phyloP scores from a whole-genome alignment of 2,113 vertebrate genomes.

The Agapornis roseicollis region DNA sequence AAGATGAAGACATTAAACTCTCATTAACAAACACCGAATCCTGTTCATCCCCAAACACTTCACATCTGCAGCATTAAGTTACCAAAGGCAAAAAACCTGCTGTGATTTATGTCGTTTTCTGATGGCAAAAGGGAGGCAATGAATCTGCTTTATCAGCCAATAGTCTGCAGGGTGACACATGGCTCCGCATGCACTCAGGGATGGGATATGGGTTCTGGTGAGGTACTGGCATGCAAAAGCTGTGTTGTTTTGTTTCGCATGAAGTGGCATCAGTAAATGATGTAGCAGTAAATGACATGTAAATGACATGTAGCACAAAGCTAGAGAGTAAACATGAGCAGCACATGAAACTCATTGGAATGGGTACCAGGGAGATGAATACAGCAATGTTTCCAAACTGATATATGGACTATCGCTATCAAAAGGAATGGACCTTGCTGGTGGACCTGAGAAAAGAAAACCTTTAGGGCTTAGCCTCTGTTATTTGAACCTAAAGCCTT shows the following conservation, averaged over 20 bases:
- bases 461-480: neutral
- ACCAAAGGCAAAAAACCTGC: neutral
- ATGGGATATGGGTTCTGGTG: neutral
- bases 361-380: neutral
- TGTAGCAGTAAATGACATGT: too few species aligned
- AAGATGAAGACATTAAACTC: constrained; percentile 73
- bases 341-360: accelerated
- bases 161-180: neutral
- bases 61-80: constrained; percentile 43
- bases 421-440: neutral
- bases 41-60: constrained; percentile 33
- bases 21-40: constrained; percentile 59
- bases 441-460: neutral
- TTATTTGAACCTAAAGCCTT: neutral
- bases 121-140: neutral
- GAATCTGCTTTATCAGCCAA: constrained; percentile 33
- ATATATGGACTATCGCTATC: neutral
- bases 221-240: neutral
- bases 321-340: neutral
- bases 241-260: neutral
- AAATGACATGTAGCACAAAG: neutral
- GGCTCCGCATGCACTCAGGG: neutral
- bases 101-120: neutral
- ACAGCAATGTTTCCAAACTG: accelerated
- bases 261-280: neutral